Evolutionary conservation across 2,113 vertebrate species (phyloP).

Genomic region (Hemibagrus wyckioides): DNA sequence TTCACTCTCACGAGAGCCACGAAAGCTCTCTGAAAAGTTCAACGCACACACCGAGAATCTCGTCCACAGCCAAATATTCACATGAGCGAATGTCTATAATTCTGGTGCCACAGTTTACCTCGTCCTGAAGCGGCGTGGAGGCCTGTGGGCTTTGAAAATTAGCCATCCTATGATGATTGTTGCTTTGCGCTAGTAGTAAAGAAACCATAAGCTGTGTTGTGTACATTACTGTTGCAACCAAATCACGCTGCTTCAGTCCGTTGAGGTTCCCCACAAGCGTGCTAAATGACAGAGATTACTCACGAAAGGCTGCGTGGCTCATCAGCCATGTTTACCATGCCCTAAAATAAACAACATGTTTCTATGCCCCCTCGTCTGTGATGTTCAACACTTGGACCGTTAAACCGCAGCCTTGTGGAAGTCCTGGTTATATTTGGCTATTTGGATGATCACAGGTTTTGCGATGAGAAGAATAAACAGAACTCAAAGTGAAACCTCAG

Average conservation of each 20-base stretch:
- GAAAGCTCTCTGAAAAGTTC: neutral
- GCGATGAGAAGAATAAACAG: constrained; percentile 7
- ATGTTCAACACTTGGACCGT: constrained; percentile 50
- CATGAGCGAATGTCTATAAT: constrained; percentile 66
- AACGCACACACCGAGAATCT: constrained; percentile 23
- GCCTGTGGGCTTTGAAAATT: constrained; percentile 47
- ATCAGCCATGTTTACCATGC: constrained; percentile 56
- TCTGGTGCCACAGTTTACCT: constrained; percentile 61
- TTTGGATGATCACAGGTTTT: constrained; percentile 34
- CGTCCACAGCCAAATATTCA: constrained; percentile 51
- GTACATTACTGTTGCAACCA: constrained; percentile 53
- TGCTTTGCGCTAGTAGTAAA: constrained; percentile 51
- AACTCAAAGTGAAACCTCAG: constrained; percentile 16
- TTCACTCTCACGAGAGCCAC: constrained; percentile 42
- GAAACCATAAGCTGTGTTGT: constrained; percentile 58
- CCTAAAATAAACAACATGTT: constrained; percentile 58
- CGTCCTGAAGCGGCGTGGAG: constrained; percentile 39
- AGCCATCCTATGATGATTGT: constrained; percentile 56
- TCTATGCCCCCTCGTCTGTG: constrained; percentile 48
- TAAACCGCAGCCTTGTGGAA: constrained; percentile 31
- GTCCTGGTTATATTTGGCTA: constrained; percentile 40
- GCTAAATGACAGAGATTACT: constrained; percentile 57
- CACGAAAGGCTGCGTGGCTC: constrained; percentile 43
- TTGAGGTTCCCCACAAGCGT: constrained; percentile 58
- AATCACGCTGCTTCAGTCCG: constrained; percentile 49